Conservation (phyloP, 2,888 invertebrate species). For the Phytoseiulus persimilis region DNA sequence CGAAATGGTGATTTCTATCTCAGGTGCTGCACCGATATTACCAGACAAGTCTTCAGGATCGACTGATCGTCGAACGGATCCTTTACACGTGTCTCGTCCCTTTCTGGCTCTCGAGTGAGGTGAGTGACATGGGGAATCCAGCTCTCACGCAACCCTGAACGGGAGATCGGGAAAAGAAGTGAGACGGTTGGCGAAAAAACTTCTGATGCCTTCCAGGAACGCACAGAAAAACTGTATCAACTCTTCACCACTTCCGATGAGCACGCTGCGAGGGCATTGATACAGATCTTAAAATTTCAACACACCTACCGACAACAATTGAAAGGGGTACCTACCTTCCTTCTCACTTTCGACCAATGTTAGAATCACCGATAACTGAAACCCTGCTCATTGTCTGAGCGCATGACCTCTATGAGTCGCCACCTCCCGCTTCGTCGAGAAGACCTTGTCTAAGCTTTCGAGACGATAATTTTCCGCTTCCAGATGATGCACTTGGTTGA, state of each 20-base stretch:
- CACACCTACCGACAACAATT: slow-evolving; percentile 53
- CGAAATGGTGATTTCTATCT: neutral
- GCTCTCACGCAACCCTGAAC: neutral
- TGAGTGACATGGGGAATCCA: neutral
- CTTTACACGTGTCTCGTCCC: slow-evolving; percentile 90
- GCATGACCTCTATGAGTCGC: no score
- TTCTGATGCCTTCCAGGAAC: slow-evolving; percentile 60
- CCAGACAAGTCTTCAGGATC: slow-evolving; percentile 77
- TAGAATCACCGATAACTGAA: no score
- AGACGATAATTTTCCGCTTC: neutral
- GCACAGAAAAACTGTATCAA: slow-evolving; percentile 87
- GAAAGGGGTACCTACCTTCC: neutral
- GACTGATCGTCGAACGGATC: slow-evolving; percentile 70
- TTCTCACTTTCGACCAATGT: no score
- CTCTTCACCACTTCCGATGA: slow-evolving; percentile 86
- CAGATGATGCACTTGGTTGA: slow-evolving; percentile 48
- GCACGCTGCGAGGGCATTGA: slow-evolving; percentile 82
- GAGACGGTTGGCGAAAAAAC: no score
- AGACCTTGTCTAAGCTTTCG: no score
- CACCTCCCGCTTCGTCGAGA: no score
- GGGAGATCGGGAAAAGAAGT: neutral
- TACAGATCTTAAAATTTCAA: slow-evolving; percentile 86
- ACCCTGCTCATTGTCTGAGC: no score
- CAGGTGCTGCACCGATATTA: slow-evolving; percentile 76
- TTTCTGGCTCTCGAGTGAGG: slow-evolving; percentile 60